Evolutionary conservation across 2,113 vertebrate genomes (phyloP).

Genomic region (Potamarius usumacintae): DNA sequence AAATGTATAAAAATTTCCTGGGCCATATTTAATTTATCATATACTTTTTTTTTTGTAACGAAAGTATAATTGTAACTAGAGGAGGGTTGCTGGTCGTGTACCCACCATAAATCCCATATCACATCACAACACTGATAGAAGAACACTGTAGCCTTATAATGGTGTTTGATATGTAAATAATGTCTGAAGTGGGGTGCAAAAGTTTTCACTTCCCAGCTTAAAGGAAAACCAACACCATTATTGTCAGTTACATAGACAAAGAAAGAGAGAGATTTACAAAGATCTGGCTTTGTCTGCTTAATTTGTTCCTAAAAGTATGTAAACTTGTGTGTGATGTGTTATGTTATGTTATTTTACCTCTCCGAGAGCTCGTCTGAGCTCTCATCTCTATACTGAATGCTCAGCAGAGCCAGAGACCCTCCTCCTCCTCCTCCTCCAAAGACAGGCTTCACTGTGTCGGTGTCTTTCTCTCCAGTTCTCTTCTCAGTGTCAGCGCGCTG

Average conservation of each 20-base stretch:
- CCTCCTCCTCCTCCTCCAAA: slow-evolving; percentile 29
- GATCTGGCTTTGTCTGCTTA: background rate
- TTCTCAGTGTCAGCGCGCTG: background rate
- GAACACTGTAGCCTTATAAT: background rate
- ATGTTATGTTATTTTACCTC: slow-evolving; percentile 24
- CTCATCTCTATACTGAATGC: slow-evolving; percentile 46
- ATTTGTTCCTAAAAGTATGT: background rate
- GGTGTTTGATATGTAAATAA: background rate
- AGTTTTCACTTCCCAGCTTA: background rate
- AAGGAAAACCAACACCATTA: background rate
- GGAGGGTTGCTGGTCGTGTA: background rate
- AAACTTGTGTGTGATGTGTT: background rate
- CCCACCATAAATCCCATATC: background rate
- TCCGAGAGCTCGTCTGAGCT: slow-evolving; percentile 44
- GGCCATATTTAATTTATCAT: background rate
- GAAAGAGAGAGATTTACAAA: background rate
- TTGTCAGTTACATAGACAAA: too few relatives aligned
- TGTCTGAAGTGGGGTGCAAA: background rate
- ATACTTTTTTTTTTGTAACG: background rate
- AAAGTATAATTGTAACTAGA: background rate
- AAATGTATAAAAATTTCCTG: background rate
- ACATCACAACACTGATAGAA: background rate
- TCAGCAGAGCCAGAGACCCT: slow-evolving; percentile 46
- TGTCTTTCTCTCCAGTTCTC: background rate
- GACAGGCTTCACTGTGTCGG: background rate